A percentile compares a stretch with the other conserved stretches of the same genome.
These are phyloP conservation scores for Ectemnius continuus DNA, from an alignment of 2,888 invertebrate genomes.

Conservation along the genomic window DNA sequence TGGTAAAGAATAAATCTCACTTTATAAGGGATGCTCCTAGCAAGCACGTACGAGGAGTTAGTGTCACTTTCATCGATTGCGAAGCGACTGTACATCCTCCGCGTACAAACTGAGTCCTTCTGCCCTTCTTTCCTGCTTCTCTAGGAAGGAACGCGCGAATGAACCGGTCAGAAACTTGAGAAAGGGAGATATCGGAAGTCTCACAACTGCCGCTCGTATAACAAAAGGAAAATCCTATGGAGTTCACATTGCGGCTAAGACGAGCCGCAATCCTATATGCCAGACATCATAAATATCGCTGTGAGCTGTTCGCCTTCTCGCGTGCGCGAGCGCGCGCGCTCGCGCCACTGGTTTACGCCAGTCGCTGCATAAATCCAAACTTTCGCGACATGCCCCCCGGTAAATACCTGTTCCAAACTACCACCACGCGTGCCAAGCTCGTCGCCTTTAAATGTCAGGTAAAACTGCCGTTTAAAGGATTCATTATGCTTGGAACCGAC, in stretches of 20 bases:
- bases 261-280: conserved; percentile 22
- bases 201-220: background rate
- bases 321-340: background rate
- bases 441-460: conserved; percentile 18
- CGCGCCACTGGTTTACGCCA: conserved; percentile 1
- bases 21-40: conserved; percentile 35
- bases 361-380: conserved; percentile 26
- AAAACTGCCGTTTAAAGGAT: background rate
- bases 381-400: conserved; percentile 16
- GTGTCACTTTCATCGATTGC: conserved; percentile 47
- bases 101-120: conserved; percentile 27
- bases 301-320: conserved; percentile 2
- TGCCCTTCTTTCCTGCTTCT: background rate
- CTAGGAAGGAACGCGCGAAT: background rate
- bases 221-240: conserved; percentile 24
- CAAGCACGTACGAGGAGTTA: conserved; percentile 51
- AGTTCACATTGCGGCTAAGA: conserved; percentile 16
- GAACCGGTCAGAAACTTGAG: conserved; percentile 17
- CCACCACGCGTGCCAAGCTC: background rate
- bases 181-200: background rate
- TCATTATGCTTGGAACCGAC: background rate
- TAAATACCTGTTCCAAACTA: conserved; percentile 21
- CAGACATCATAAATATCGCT: conserved; percentile 25
- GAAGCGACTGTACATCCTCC: conserved; percentile 19
- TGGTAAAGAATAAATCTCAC: conserved; percentile 42